These are phyloP conservation scores for Salmo trutta DNA, from an alignment of 2,797 vertebrate genomes.

Conservation along the genomic window DNA sequence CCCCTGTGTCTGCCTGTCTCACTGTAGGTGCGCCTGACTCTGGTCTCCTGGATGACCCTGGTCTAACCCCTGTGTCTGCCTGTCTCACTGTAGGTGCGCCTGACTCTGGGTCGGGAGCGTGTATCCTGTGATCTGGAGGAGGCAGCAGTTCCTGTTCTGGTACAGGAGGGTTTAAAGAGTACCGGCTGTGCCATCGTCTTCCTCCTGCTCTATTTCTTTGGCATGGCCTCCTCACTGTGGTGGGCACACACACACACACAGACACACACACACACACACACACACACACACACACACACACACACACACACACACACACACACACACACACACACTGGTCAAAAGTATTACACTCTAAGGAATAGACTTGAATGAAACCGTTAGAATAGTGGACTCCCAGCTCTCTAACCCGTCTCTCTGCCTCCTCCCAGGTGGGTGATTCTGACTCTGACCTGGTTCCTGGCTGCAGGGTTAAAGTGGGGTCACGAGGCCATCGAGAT, in stretches of 20 bases:
- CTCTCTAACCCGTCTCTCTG: neutral
- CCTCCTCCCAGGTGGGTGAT: constrained; percentile 92
- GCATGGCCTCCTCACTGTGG: constrained; percentile 99
- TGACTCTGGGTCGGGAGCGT: constrained; percentile 94
- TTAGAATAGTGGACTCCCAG: neutral
- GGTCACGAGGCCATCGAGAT: constrained; percentile 98
- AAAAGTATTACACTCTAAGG: too few relatives aligned
- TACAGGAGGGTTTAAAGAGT: constrained; percentile 98
- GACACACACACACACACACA: too few relatives aligned
- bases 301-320: too few relatives aligned
- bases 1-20: neutral
- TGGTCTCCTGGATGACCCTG: neutral
- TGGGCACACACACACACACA: constrained; percentile 56
- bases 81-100: constrained; percentile 71
- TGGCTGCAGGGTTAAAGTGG: constrained; percentile 97
- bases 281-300: too few relatives aligned
- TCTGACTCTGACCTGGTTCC: constrained; percentile 96
- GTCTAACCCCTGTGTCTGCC: neutral
- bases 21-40: constrained; percentile 82
- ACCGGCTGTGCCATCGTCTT: constrained; percentile 99
- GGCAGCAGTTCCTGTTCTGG: constrained; percentile 90
- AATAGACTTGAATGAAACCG: neutral
- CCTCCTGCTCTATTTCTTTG: constrained; percentile 98
- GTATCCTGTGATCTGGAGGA: constrained; percentile 98
- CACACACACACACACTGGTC: neutral